Conservation (phyloP, 2,797 vertebrate genomes). For the Jordanella pulchra region DNA sequence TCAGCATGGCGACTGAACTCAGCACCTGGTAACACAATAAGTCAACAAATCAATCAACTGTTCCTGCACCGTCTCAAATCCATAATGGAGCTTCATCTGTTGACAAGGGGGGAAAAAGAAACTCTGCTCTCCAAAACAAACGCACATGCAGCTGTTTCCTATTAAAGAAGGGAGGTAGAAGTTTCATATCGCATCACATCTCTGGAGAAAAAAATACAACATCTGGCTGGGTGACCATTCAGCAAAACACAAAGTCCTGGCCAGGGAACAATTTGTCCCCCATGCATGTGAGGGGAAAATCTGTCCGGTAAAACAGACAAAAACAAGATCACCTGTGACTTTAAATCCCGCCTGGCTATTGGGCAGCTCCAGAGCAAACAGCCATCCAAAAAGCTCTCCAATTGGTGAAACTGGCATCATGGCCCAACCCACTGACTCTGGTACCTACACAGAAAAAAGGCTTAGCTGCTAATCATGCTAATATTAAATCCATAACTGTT, state of each 20-base stretch:
- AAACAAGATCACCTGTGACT: slow-evolving; percentile 82
- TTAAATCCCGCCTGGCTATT: slow-evolving; percentile 90
- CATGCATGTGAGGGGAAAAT: slow-evolving; percentile 22
- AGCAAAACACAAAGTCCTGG: slow-evolving; percentile 25
- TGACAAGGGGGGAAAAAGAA: slow-evolving; percentile 15
- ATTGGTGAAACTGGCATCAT: slow-evolving; percentile 88
- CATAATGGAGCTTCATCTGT: slow-evolving; percentile 14
- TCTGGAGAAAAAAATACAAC: slow-evolving; percentile 57
- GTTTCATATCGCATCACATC: slow-evolving; percentile 62
- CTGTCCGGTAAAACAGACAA: slow-evolving; percentile 4
- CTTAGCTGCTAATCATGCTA: neutral
- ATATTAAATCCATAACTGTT: neutral
- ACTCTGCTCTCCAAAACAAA: slow-evolving; percentile 30
- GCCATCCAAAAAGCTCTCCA: slow-evolving; percentile 92
- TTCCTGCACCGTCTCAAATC: neutral
- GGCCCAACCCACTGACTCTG: slow-evolving; percentile 84
- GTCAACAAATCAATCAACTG: slow-evolving; percentile 2
- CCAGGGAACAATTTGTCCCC: slow-evolving; percentile 27
- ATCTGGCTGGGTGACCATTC: slow-evolving; percentile 62
- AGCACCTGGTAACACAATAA: slow-evolving; percentile 78
- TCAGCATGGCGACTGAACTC: slow-evolving; percentile 87
- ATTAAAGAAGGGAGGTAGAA: slow-evolving; percentile 64
- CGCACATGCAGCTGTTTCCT: slow-evolving; percentile 67
- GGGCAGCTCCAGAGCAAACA: slow-evolving; percentile 92
- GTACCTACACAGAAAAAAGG: slow-evolving; percentile 68